A percentile compares a stretch with the other conserved stretches of the same genome.
These are phyloP conservation scores for Hirundichthys speculiger DNA, from an alignment of 2,113 vertebrate genomes.

Conservation along the genomic window DNA sequence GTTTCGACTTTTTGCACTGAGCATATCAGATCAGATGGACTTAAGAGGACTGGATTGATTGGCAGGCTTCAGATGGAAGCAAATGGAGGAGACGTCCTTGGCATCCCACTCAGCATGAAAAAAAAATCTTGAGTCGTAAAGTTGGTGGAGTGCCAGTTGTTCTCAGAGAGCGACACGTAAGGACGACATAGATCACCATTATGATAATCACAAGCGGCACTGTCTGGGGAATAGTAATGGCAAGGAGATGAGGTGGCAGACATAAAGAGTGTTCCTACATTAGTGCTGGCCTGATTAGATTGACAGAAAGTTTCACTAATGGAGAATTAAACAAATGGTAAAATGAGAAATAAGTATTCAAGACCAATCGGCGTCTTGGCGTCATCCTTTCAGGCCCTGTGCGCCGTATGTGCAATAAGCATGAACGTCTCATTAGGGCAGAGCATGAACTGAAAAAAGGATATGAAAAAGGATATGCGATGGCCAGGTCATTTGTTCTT, in stretches of 20 bases:
- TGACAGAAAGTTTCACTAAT: slow-evolving; percentile 74
- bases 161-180: slow-evolving; percentile 69
- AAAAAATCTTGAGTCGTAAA: slow-evolving; percentile 59
- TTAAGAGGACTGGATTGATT: slow-evolving; percentile 61
- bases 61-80: slow-evolving; percentile 62
- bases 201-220: slow-evolving; percentile 71
- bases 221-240: slow-evolving; percentile 78
- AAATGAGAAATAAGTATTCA: slow-evolving; percentile 66
- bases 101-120: slow-evolving; percentile 58
- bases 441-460: slow-evolving; percentile 14
- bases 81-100: slow-evolving; percentile 67
- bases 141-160: slow-evolving; percentile 72
- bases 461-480: slow-evolving; percentile 14
- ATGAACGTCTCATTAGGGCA: slow-evolving; percentile 19
- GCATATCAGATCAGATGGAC: slow-evolving; percentile 50
- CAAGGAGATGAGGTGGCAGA: slow-evolving; percentile 75
- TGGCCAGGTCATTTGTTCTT: not conserved
- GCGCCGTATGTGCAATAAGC: slow-evolving; percentile 18
- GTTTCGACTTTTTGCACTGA: slow-evolving; percentile 27
- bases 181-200: slow-evolving; percentile 78
- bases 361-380: slow-evolving; percentile 54
- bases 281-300: slow-evolving; percentile 70
- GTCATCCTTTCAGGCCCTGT: slow-evolving; percentile 40
- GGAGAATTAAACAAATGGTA: slow-evolving; percentile 76
- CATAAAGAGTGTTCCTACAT: slow-evolving; percentile 72